Evolutionary conservation across 1,140 invertebrate genomes (phyloP), one percentile per base, ranked within the genome.

Genomic region (Hycleus phaleratus): DNA sequence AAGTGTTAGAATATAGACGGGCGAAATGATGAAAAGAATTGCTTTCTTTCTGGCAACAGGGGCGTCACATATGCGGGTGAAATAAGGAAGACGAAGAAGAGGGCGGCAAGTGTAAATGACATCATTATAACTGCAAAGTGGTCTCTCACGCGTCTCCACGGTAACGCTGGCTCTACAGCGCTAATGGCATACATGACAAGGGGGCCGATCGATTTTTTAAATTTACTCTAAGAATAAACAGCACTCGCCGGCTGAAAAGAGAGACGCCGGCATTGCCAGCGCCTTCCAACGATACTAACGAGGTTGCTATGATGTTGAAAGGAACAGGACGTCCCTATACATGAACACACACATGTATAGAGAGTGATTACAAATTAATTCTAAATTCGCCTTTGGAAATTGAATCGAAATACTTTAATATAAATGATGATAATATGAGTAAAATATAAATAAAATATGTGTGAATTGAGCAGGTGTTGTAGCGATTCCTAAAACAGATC

Each of bases 41-140:
- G 71, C 74, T 10, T 42, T 10, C 40, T 11, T 4, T 42, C 9
- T 5, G 9, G 40, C 5, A 42, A 68, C 73, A 71, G 73, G 74
- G 73, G 74, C 60, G 62, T 60, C 66, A 68, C 65, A 70, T 65
- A 70, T 68, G 68, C 59, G 67, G 63, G 63, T 65, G 62, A 67
- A 67, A 66, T 68, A 67, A 68, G 66, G 59, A 66, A 60, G 68
- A 32, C 4, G 32, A 32, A 32, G 32, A 32, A 63, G 62, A 66
- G 67, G 70, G 69, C 69, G 65, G 67, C 69, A 70, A 73, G 71
- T 73, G 71, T 71, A 73, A 73, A 73, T 73, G 71, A 73, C 71
- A 73, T 73, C 71, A 73, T 73, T 73, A 73, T 73, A 73, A 73
- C 70, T 71, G 70, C 69, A 72, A 73, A 73, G 68, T 71, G 71